Conservation (phyloP, 2,888 invertebrate genomes). For the Ophioninae sp. region DNA sequence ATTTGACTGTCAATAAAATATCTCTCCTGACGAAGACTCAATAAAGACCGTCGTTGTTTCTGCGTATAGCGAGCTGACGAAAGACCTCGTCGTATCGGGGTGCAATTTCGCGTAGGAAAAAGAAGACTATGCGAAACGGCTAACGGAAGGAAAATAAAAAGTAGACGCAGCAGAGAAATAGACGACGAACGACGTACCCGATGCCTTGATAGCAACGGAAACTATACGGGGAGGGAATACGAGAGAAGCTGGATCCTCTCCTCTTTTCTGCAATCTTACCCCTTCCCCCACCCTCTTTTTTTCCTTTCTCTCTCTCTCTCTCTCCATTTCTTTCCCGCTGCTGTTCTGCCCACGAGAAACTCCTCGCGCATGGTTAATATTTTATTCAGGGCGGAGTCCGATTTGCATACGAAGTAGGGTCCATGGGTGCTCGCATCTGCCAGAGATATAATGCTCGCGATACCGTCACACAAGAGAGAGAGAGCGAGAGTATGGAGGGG, state of each 20-base stretch:
- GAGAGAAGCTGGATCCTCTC: conserved; percentile 40
- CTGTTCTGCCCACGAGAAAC: conserved; percentile 53
- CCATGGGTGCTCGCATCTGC: conserved; percentile 69
- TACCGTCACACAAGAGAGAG: conserved; percentile 56
- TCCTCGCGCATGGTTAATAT: conserved; percentile 71
- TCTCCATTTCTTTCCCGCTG: conserved; percentile 44
- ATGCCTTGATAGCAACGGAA: conserved; percentile 32
- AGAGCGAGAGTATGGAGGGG: too few relatives aligned
- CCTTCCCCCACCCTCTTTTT: neutral
- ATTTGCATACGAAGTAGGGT: conserved; percentile 75
- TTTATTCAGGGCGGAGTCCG: conserved; percentile 76
- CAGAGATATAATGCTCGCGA: conserved; percentile 68
- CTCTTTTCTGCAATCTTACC: conserved; percentile 37
- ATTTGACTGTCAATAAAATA: too few relatives aligned
- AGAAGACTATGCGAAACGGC: neutral
- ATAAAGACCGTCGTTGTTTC: neutral
- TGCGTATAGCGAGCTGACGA: conserved; percentile 1
- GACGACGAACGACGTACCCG: conserved; percentile 40
- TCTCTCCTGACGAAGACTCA: too few relatives aligned
- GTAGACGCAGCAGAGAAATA: conserved; percentile 26
- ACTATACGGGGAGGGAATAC: conserved; percentile 14
- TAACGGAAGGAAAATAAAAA: neutral
- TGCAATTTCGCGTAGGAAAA: conserved; percentile 4
- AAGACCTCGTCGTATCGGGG: conserved; percentile 16
- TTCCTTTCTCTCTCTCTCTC: conserved; percentile 4